phyloP scores from a whole-genome alignment of 2,113 vertebrate genomes.

The Setophaga coronata region DNA sequence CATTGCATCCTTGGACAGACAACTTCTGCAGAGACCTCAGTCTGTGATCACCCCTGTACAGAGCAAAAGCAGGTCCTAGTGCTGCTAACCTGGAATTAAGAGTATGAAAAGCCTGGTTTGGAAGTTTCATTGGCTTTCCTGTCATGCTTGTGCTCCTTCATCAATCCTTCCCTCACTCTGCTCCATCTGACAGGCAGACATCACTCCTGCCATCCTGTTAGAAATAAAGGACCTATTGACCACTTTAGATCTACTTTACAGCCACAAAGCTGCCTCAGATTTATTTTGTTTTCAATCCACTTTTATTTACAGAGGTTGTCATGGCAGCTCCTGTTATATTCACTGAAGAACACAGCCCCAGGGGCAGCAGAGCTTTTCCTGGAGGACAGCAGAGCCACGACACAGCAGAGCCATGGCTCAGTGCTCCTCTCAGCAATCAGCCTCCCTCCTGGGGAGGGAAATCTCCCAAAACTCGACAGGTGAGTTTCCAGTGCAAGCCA shows the following conservation, averaged over 20 bases:
- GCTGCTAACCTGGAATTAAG: neutral
- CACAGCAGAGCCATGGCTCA: neutral
- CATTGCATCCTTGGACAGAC: neutral
- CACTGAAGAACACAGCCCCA: accelerated
- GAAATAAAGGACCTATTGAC: neutral
- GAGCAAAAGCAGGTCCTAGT: neutral
- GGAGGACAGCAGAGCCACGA: neutral
- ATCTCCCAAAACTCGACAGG: neutral
- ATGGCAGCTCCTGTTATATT: neutral
- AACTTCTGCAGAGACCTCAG: neutral
- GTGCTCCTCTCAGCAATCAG: neutral
- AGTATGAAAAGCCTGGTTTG: neutral
- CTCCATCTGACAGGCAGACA: neutral
- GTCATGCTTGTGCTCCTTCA: neutral
- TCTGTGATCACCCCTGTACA: too few relatives aligned
- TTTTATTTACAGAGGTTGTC: constrained; percentile 7
- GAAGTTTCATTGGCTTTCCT: neutral
- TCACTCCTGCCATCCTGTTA: neutral
- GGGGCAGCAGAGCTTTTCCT: neutral
- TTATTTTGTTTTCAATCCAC: neutral
- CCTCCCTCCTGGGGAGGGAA: neutral
- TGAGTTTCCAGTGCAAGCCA: neutral
- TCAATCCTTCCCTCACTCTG: accelerated
- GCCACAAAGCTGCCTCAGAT: neutral
- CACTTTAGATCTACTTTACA: neutral